These are phyloP conservation scores for Danio albolineatus DNA, from an alignment of 2,797 vertebrate species.

Conservation along the genomic window DNA sequence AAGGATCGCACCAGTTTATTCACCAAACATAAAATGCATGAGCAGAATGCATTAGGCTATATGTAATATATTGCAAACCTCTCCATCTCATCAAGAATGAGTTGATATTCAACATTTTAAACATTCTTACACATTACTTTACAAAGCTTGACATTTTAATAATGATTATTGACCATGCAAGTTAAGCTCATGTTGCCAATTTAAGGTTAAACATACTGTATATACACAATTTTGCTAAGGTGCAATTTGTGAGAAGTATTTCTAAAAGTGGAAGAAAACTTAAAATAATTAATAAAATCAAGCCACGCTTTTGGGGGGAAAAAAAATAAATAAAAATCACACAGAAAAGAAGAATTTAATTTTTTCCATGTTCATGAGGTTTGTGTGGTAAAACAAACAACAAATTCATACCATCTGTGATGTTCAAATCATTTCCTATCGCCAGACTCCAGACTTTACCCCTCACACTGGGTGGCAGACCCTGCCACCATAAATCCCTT, in stretches of 20 bases:
- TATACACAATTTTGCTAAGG: too few species aligned
- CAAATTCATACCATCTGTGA: slow-evolving; percentile 86
- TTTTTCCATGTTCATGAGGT: background rate
- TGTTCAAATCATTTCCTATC: slow-evolving; percentile 95
- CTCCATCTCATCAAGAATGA: background rate
- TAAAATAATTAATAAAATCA: too few species aligned
- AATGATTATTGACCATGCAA: background rate
- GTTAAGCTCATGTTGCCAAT: too few species aligned
- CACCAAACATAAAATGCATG: too few species aligned
- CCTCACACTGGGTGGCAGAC: slow-evolving; percentile 92
- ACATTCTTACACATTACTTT: background rate
- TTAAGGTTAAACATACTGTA: too few species aligned
- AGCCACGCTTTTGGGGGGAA: too few species aligned
- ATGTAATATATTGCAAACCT: background rate
- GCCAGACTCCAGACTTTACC: slow-evolving; percentile 96
- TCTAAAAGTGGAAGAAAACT: too few species aligned
- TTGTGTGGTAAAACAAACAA: background rate
- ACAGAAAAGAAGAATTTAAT: too few species aligned
- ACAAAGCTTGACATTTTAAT: background rate
- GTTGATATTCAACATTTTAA: background rate
- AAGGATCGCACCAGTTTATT: too few species aligned
- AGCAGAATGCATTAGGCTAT: too few species aligned
- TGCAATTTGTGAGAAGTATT: too few species aligned
- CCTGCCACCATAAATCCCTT: slow-evolving; percentile 96
- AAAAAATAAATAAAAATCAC: too few species aligned